Percentiles rank a stretch among this genome's conserved stretches.
phyloP scores from a whole-genome alignment of 2,888 invertebrate genomes.

The Pseudoips prasinana region DNA sequence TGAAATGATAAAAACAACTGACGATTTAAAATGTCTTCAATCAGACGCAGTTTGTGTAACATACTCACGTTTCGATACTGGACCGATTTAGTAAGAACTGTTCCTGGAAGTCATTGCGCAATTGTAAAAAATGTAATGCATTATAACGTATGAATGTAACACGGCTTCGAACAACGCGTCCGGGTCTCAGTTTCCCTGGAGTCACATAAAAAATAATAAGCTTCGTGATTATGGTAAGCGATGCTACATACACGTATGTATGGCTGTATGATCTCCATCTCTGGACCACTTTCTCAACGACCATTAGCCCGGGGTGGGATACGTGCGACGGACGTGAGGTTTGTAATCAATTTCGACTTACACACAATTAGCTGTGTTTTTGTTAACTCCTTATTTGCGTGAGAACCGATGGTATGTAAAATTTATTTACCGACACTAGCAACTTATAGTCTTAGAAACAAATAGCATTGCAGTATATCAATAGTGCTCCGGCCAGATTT shows the following conservation, averaged over 20 bases:
- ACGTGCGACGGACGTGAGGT: conserved; percentile 44
- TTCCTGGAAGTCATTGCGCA: conserved; percentile 22
- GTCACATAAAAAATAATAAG: conserved; percentile 79
- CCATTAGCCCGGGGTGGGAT: conserved; percentile 44
- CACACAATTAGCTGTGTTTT: too few relatives aligned
- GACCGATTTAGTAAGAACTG: conserved; percentile 13
- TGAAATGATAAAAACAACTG: too few relatives aligned
- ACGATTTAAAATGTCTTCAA: conserved; percentile 14
- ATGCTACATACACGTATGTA: conserved; percentile 37
- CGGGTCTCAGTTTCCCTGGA: conserved; percentile 38
- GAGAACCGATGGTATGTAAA: too few relatives aligned
- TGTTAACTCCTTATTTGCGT: too few relatives aligned
- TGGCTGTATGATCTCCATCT: conserved; percentile 59
- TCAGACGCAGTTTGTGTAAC: conserved; percentile 10
- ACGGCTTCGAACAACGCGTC: conserved; percentile 22
- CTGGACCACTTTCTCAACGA: conserved; percentile 55
- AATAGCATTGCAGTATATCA: too few relatives aligned
- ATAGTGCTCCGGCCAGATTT: too few relatives aligned
- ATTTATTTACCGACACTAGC: too few relatives aligned
- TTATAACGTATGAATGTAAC: conserved; percentile 12
- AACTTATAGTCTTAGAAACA: too few relatives aligned
- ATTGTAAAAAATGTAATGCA: conserved; percentile 12
- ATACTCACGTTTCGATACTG: conserved; percentile 24
- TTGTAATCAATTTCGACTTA: conserved; percentile 34
- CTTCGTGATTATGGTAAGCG: conserved; percentile 58